Evolutionary conservation across 2,797 vertebrate species (phyloP).

Genomic region (Gobionotothen gibberifrons): DNA sequence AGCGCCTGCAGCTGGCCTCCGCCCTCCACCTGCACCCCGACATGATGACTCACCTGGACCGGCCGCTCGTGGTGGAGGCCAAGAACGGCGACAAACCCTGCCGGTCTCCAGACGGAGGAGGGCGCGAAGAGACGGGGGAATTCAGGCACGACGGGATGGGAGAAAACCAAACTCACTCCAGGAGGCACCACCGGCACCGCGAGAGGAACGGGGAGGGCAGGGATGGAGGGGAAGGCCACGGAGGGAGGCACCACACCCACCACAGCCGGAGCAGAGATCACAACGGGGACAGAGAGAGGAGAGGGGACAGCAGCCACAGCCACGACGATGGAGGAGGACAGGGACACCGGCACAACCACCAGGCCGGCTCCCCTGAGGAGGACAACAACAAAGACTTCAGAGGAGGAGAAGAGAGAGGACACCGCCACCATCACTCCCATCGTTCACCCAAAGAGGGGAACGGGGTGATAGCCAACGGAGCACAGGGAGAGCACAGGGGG

Average conservation of each 20-base stretch:
- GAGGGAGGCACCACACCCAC: constrained; percentile 84
- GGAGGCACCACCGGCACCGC: constrained; percentile 86
- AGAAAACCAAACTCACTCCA: constrained; percentile 61
- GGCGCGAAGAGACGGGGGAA: constrained; percentile 48
- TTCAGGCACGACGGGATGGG: constrained; percentile 24
- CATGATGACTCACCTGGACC: constrained; percentile 94
- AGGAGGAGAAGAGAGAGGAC: constrained; percentile 69
- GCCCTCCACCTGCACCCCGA: constrained; percentile 91
- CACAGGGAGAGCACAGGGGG: constrained; percentile 79
- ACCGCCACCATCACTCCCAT: constrained; percentile 83
- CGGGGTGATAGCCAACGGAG: constrained; percentile 76
- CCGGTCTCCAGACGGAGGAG: constrained; percentile 41
- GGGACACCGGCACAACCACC: constrained; percentile 68
- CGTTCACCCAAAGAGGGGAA: constrained; percentile 86
- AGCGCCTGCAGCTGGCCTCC: constrained; percentile 87
- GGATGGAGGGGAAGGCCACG: constrained; percentile 68
- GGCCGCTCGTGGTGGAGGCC: constrained; percentile 91
- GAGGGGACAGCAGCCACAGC: constrained; percentile 74
- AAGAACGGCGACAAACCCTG: constrained; percentile 62
- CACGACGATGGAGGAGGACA: constrained; percentile 58
- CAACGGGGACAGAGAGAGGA: constrained; percentile 68
- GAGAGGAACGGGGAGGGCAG: constrained; percentile 81
- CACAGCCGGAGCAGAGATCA: constrained; percentile 86
- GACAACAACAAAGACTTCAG: constrained; percentile 42
- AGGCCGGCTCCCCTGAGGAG: constrained; percentile 83